Base-by-base conservation (phyloP, 2,113 vertebrate species). In the Anoplopoma fimbria region DNA sequence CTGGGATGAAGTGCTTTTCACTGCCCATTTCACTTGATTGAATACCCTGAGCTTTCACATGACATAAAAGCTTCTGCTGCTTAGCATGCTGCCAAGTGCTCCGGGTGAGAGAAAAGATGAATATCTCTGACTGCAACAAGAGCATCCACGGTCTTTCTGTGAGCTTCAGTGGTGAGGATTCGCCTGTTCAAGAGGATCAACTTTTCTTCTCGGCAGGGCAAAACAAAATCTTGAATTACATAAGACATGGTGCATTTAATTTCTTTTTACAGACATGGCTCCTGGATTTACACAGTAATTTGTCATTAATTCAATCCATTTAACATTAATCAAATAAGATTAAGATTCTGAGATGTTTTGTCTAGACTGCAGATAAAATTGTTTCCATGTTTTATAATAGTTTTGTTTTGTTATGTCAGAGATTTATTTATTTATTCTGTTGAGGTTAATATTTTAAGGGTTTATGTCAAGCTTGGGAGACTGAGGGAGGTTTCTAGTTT, bases 11-110 rank as follows among this genome's bases (percentile, higher is more conserved):
- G 53, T 78, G 40, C 33, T 19, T 87, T 87, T 83, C 51, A 85
- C 77, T 82, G 63, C 36, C 64, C 77, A 77, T 91, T 85, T 65
- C 63, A 70, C 76, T 83, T 82, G 78, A 82, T 73, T 75, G 69
- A 89, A 77, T 79, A 64, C 47, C 38, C 67, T 31, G 69, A 78
- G 68, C 76, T 76, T 77, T 80, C 79, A 88, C 68, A 72, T 40
- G 74, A 78, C 83, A 88, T 65, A 34, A 83, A 82, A 76, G 79
- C 71, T 53, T 53, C 55, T 74, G 45, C 60, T 82, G 58, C 75
- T 71, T 27, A 33, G 71, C 4, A 0, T n/a, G 49, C 67, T 81
- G 87, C 85, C 84, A 87, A 91, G 68, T 62, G 38, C 85, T 79
- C 9, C 1, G 9, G 75, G 51, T 55, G 38, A 76, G 45, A 64